phyloP scores from a whole-genome alignment of 2,113 vertebrate species.

The Gymnarchus niloticus region DNA sequence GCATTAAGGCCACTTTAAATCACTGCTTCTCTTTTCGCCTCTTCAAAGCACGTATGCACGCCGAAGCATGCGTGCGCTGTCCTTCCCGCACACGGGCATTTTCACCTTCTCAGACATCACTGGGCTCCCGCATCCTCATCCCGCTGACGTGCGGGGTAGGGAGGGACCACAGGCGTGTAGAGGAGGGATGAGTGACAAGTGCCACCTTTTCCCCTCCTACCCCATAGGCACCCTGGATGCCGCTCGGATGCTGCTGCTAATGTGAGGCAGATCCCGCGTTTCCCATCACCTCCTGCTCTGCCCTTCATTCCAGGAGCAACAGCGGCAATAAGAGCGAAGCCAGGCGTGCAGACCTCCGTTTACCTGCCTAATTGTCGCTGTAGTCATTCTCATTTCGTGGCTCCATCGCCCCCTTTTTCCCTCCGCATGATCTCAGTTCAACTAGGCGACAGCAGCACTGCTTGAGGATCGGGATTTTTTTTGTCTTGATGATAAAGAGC shows the following conservation, averaged over 20 bases:
- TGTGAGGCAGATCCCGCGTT: constrained; percentile 50
- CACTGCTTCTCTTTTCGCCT: not conserved
- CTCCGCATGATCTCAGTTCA: constrained; percentile 43
- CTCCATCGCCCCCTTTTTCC: constrained; percentile 37
- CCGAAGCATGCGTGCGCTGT: not conserved
- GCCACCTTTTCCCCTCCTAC: constrained; percentile 32
- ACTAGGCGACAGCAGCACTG: constrained; percentile 30
- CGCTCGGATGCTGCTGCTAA: constrained; percentile 61
- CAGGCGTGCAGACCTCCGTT: constrained; percentile 8
- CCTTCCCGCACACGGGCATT: not conserved
- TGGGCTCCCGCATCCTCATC: not conserved
- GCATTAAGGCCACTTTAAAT: not conserved
- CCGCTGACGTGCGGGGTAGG: constrained; percentile 37
- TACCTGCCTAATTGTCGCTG: constrained; percentile 26
- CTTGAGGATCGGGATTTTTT: constrained; percentile 25
- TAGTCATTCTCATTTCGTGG: constrained; percentile 34
- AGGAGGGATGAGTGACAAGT: constrained; percentile 22
- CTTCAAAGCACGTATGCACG: not conserved
- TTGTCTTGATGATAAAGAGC: constrained; percentile 25
- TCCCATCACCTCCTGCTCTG: constrained; percentile 50
- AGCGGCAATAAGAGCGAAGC: constrained; percentile 9
- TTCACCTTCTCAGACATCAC: not conserved
- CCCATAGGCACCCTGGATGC: constrained; percentile 36
- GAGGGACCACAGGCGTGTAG: constrained; percentile 36
- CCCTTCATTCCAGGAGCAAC: constrained; percentile 23